Conservation (phyloP, 2,113 vertebrate species). For the Petaurus breviceps region DNA sequence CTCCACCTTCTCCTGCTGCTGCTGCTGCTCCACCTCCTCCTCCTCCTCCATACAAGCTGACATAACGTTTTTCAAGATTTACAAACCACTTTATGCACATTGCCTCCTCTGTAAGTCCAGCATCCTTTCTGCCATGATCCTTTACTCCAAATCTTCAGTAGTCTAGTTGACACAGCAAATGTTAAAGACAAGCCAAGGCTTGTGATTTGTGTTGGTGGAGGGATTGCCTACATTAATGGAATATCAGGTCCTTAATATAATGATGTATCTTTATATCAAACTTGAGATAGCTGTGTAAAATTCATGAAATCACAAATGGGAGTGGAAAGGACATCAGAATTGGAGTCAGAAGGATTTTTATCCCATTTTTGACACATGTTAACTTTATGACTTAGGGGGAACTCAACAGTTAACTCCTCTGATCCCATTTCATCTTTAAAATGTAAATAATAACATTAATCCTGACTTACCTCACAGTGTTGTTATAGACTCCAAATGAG, state of each 20-base stretch:
- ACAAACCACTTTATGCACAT: too few species aligned
- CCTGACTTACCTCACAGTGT: background rate
- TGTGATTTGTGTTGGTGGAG: background rate
- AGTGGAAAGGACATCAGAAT: background rate
- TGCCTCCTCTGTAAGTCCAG: too few species aligned
- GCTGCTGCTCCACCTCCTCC: too few species aligned
- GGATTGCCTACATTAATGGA: background rate
- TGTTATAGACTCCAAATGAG: background rate
- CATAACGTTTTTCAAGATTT: too few species aligned
- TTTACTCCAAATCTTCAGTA: too few species aligned
- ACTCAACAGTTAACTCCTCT: background rate
- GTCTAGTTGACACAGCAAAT: background rate
- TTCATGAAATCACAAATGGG: background rate
- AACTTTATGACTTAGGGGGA: too few species aligned
- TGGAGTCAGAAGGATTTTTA: background rate
- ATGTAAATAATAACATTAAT: background rate
- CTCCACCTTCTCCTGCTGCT: too few species aligned
- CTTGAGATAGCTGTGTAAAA: background rate
- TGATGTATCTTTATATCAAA: background rate
- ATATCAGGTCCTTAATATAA: too few species aligned
- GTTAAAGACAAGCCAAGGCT: background rate
- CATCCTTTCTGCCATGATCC: too few species aligned
- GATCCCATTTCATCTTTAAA: background rate
- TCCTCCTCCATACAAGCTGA: too few species aligned
- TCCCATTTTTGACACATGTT: background rate